Evolutionary conservation across 2,113 vertebrate species (phyloP).

Genomic region (Aptenodytes patagonicus): DNA sequence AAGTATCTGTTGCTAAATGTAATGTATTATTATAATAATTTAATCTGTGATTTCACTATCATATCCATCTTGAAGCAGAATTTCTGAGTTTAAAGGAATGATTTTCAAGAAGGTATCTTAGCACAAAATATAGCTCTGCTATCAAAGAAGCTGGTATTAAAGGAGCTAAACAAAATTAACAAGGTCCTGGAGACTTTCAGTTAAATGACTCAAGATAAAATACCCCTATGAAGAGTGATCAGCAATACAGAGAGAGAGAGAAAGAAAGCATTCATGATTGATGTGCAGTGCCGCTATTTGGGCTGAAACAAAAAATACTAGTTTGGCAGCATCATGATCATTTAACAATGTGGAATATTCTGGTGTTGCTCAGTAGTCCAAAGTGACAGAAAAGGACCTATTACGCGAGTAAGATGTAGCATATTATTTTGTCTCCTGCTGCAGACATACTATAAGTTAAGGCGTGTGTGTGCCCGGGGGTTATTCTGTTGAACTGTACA

Average conservation of each 20-base stretch:
- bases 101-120: neutral
- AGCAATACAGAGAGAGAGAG: neutral
- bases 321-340: neutral
- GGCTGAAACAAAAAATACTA: neutral
- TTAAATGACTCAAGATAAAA: neutral
- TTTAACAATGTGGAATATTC: neutral
- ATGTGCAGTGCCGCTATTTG: neutral
- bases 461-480: fast-evolving
- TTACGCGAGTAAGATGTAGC: neutral
- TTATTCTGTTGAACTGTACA: neutral
- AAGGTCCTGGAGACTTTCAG: neutral
- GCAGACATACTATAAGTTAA: neutral
- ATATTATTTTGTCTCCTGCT: neutral
- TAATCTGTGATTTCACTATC: neutral
- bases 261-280: neutral
- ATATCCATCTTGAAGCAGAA: neutral
- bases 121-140: neutral
- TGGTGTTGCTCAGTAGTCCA: neutral
- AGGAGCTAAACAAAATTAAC: neutral
- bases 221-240: neutral
- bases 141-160: neutral
- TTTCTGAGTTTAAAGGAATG: neutral
- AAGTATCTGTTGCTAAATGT: neutral
- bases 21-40: neutral
- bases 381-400: neutral